Conservation (phyloP, 2,888 invertebrate species). For the Synergus laeviventris region DNA sequence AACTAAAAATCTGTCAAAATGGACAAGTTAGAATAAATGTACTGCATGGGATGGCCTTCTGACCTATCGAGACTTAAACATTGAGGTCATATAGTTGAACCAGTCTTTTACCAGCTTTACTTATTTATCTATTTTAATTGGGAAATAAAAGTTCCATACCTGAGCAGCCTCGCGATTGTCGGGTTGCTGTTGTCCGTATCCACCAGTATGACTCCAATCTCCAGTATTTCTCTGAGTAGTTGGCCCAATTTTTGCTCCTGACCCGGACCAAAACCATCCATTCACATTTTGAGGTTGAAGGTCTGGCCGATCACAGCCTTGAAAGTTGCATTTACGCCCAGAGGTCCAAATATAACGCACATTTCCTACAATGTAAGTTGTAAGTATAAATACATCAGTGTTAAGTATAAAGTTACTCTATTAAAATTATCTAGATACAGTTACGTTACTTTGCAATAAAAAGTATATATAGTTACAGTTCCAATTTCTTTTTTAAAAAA, state of each 20-base stretch:
- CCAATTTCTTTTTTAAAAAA: no score
- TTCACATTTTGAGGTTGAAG: slow-evolving; percentile 88
- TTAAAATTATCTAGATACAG: no score
- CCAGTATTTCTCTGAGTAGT: slow-evolving; percentile 92
- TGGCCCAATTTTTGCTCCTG: slow-evolving; percentile 93
- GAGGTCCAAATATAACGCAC: slow-evolving; percentile 91
- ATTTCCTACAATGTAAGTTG: slow-evolving; percentile 69
- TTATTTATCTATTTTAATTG: not conserved
- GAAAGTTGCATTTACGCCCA: slow-evolving; percentile 94
- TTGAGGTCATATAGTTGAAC: no score
- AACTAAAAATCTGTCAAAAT: not conserved
- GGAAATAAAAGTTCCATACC: slow-evolving; percentile 76
- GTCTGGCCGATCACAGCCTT: slow-evolving; percentile 91
- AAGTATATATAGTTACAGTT: no score
- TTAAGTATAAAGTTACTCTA: no score
- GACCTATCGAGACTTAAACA: no score
- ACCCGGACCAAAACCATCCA: slow-evolving; percentile 97
- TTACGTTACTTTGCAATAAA: no score
- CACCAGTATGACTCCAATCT: slow-evolving; percentile 93
- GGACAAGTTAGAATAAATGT: no score
- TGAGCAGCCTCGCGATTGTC: slow-evolving; percentile 94
- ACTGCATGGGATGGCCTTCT: no score
- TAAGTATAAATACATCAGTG: not conserved
- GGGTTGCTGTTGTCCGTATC: slow-evolving; percentile 91
- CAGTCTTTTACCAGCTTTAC: no score